Base-by-base conservation (phyloP, 1,140 invertebrate species). In the Hirudo medicinalis region DNA sequence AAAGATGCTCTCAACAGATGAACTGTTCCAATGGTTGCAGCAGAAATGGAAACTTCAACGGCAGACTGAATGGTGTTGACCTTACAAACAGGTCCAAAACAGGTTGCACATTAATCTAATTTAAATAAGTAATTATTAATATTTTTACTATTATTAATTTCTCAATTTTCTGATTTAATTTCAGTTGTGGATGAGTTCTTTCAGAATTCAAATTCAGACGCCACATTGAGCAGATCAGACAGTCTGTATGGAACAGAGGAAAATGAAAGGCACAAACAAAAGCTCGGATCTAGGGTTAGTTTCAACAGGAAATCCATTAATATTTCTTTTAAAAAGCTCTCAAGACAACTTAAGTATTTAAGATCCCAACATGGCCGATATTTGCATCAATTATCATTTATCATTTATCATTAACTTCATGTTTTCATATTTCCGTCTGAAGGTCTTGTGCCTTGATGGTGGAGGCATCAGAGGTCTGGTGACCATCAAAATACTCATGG, bases 401-500 rank as follows among this genome's bases (percentile, higher is more conserved):
- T 36, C 32, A 49, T 15, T 49, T 15, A 0, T 49, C 1, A 22
- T 63, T 32, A 19, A 63, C 11, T 20, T 63, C 57, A 63, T 15
- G 15, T n/a, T 22, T 22, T 32, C 9, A 40, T 53, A 53, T 54
- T n/a, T 43, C 11, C 49, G 2, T 43, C 73, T 4, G 11, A 72
- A 82, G 81, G 77, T 96, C 3, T 83, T 97, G 0, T 91, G 89
- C 78, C 83, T 97, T 5, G 94, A 97, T 85, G 94, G 94, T 0
- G 94, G 94, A 22, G 94, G 94, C 0, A 95, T 97, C 66, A 84
- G 90, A 60, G 94, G 94, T 5, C 79, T 98, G 5, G 87, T 97
- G 8, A 83, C 96, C 4, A 88, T 94, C 0, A 90, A 92, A 79
- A 87, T 91, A 67, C 81, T 98, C 0, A 79, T 91, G n/a, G 91